A percentile compares a stretch with the other conserved stretches of the same genome.
Evolutionary conservation across 2,113 vertebrate species (phyloP).

Genomic region (Eulemur macaco): DNA sequence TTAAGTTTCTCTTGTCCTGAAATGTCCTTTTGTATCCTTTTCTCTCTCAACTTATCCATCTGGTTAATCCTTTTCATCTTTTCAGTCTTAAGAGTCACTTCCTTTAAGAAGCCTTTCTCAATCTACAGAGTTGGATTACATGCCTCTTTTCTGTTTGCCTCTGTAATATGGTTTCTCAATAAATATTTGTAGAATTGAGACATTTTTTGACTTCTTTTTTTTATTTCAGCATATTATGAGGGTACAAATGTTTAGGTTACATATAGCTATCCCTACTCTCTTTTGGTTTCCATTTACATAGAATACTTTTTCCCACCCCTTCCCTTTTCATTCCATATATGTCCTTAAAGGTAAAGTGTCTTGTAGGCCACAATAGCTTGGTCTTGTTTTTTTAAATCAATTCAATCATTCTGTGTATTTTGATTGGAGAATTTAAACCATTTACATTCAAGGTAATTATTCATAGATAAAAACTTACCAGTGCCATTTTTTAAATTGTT

Average conservation of each 20-base stretch:
- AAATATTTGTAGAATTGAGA: conserved; percentile 17
- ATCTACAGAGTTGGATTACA: not conserved
- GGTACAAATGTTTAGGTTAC: too few species aligned
- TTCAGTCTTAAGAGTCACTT: not conserved
- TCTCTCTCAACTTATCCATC: not conserved
- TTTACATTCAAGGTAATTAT: not conserved
- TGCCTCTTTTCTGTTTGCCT: not conserved
- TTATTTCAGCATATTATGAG: too few species aligned
- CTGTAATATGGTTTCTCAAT: not conserved
- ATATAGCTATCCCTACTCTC: not conserved
- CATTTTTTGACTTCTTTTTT: not conserved
- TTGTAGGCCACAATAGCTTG: not conserved
- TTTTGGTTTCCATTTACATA: not conserved
- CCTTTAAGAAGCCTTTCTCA: not conserved
- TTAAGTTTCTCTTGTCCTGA: not conserved
- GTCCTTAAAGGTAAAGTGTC: not conserved
- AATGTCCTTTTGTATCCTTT: not conserved
- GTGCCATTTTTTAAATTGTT: not conserved
- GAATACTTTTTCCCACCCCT: not conserved
- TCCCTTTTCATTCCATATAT: not conserved
- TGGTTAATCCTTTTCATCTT: not conserved
- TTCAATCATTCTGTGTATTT: not conserved
- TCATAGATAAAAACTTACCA: not conserved
- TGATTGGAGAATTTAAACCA: not conserved
- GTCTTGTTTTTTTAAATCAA: not conserved